Conservation (phyloP, 2,113 vertebrate species). For the Nesoenas mayeri region DNA sequence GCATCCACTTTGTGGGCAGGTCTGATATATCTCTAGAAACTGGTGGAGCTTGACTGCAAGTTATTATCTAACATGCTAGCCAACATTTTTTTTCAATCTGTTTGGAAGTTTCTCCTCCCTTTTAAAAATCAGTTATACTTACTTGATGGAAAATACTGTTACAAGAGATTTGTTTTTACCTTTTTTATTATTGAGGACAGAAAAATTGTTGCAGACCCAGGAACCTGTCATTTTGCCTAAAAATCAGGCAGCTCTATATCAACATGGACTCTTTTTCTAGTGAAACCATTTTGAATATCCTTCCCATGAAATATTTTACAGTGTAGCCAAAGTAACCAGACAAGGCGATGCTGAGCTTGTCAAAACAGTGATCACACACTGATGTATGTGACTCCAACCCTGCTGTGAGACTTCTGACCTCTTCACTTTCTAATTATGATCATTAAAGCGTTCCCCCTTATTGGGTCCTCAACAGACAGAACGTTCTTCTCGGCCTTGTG, state of each 20-base stretch:
- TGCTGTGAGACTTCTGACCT: background rate
- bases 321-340: conserved; percentile 14
- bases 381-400: background rate
- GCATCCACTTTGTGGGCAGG: background rate
- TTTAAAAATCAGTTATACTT: conserved; percentile 13
- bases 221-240: conserved; percentile 27
- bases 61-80: conserved; percentile 16
- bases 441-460: background rate
- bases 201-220: background rate
- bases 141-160: conserved; percentile 22
- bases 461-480: background rate
- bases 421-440: background rate
- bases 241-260: background rate
- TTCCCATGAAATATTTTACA: background rate
- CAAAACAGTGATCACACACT: background rate
- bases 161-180: background rate
- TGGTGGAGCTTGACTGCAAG: conserved; percentile 23
- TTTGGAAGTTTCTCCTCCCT: background rate
- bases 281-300: background rate
- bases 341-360: background rate
- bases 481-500: background rate
- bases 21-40: conserved; percentile 13
- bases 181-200: conserved; percentile 29
- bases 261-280: background rate
- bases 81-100: background rate